Base-by-base conservation (phyloP, 2,888 invertebrate genomes). In the Sthenelais limicola region DNA sequence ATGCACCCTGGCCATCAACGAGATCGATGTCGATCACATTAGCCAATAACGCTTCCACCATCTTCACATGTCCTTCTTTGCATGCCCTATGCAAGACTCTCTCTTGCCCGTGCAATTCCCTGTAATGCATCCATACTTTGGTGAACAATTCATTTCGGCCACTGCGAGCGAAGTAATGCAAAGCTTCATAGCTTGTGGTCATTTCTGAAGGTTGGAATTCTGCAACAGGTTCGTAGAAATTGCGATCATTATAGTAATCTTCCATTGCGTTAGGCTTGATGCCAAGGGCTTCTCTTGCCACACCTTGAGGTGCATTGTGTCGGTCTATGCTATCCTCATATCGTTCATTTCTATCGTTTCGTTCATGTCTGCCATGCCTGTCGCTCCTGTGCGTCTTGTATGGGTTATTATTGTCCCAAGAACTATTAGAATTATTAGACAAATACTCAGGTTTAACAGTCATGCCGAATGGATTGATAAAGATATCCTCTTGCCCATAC, bases 141-240 rank as follows among this genome's bases (percentile, higher is more conserved):
- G 38, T 38, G 38, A 62, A 62, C 38, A 62, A 21, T 5, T 15
- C 18, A 26, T 26, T 26, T 4, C 62, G 35, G 24, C 38, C 3
- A 21, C 38, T 62, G 1, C 62, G 38, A 1, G 62, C 62, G 24
- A 62, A 26, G 62, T 62, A 62, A 26, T 38, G 26, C 4, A 62
- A 18, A 21, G 62, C 62, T 7, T 38, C 62, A 24, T 62, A 62
- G 62, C 43, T 62, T 7, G 62, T 62, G 1, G 62, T 62, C 62
- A 62, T 12, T 28, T 62, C 62, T 21, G 62, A 62, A 21, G 62
- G 38, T 26, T 62, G n/a, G 62, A 62, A 62, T 18, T 62, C n/a
- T 12, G 21, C 33, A 21, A 9, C n/a, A 15, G 35, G 62, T 24
- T 35, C n/a, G n/a, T n/a, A n/a, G n/a, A n/a, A n/a, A n/a, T n/a